Conservation (phyloP, 2,888 invertebrate genomes). For the Cheilosia pagana region DNA sequence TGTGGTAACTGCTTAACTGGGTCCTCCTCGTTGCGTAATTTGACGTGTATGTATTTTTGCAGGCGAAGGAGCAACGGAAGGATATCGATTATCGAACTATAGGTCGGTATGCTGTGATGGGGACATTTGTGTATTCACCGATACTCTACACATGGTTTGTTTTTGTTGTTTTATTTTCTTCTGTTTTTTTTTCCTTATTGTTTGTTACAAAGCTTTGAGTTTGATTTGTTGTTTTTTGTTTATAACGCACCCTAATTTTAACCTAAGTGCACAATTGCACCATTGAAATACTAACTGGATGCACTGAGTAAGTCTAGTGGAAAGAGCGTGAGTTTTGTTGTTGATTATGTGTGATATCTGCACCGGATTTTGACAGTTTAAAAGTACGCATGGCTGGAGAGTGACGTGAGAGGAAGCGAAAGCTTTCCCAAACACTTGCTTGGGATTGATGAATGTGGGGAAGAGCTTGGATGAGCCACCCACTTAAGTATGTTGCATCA, state of each 20-base stretch:
- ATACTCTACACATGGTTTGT: constrained; percentile 86
- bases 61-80: constrained; percentile 77
- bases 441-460: not conserved
- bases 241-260: constrained; percentile 24
- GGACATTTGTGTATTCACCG: constrained; percentile 86
- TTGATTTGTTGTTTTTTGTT: constrained; percentile 20
- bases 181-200: constrained; percentile 20
- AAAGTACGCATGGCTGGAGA: constrained; percentile 41
- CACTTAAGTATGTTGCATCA: too few species aligned
- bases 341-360: constrained; percentile 22
- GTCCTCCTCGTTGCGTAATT: constrained; percentile 17
- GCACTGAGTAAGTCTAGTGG: constrained; percentile 9
- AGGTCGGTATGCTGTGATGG: constrained; percentile 86
- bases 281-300: constrained; percentile 4
- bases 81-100: constrained; percentile 85
- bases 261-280: constrained; percentile 50
- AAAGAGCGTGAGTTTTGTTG: constrained; percentile 28
- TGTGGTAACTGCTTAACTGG: constrained; percentile 83
- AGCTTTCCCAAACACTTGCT: constrained; percentile 26
- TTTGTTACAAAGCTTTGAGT: constrained; percentile 45
- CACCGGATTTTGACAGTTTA: constrained; percentile 25
- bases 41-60: constrained; percentile 32
- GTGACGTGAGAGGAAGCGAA: constrained; percentile 19
- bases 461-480: not conserved
- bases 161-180: constrained; percentile 76